Percentiles rank a stretch among this genome's conserved stretches.
Evolutionary conservation across 2,113 vertebrate genomes (phyloP).

Genomic region (Pomatorhinus ruficollis): DNA sequence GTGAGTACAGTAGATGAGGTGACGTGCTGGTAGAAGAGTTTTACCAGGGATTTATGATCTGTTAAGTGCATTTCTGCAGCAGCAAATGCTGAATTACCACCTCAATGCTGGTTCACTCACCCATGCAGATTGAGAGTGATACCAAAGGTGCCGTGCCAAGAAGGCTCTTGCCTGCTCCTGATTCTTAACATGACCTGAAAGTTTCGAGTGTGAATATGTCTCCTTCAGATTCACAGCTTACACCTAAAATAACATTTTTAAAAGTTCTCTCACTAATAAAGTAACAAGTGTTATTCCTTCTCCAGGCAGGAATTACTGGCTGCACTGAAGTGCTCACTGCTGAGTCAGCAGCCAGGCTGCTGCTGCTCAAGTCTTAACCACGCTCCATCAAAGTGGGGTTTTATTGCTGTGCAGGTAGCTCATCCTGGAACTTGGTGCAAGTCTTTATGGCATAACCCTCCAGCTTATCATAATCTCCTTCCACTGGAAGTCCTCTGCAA

Average conservation of each 20-base stretch:
- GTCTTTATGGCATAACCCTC: not conserved
- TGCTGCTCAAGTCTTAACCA: not conserved
- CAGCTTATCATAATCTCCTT: constrained; percentile 1
- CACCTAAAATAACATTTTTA: constrained; percentile 55
- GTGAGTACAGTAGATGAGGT: not conserved
- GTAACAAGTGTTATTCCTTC: constrained; percentile 8
- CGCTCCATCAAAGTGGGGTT: not conserved
- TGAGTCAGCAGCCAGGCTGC: constrained; percentile 44
- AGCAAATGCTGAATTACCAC: constrained; percentile 56
- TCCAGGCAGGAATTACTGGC: not conserved
- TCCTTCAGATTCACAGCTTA: constrained; percentile 4
- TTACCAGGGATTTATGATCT: constrained; percentile 12
- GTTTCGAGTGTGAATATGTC: not conserved
- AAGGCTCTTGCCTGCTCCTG: not conserved
- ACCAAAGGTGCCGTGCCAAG: not conserved
- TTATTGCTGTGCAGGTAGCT: constrained; percentile 18
- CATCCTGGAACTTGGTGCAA: not conserved
- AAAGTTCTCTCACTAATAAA: constrained; percentile 12
- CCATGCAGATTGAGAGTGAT: not conserved
- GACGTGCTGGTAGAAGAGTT: not conserved
- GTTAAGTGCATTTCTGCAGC: constrained; percentile 27
- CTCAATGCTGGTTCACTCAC: constrained; percentile 24
- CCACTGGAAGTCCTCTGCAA: not conserved
- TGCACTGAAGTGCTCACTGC: not conserved
- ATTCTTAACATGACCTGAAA: not conserved